phyloP scores from a whole-genome alignment of 2,888 invertebrate genomes.

The Cheilosia vulpina region DNA sequence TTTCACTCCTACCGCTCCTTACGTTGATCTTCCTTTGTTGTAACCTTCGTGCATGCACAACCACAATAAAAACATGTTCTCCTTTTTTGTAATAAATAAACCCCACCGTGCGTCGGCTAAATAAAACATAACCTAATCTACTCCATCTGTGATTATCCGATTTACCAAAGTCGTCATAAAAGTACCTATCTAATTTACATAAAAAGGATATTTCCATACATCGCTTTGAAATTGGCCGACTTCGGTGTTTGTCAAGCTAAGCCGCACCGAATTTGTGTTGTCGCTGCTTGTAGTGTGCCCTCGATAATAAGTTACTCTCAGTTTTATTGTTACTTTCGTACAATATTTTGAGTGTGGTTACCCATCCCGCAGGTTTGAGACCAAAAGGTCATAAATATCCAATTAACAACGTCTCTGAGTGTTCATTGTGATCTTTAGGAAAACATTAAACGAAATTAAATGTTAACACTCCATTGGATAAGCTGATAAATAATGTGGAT shows the following conservation, averaged over 20 bases:
- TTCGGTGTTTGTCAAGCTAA: conserved; percentile 45
- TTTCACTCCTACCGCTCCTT: no score
- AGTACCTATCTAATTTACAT: conserved; percentile 46
- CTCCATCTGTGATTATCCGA: conserved; percentile 43
- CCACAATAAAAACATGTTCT: neutral
- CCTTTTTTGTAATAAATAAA: neutral
- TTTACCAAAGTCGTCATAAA: conserved; percentile 47
- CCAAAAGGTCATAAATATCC: conserved; percentile 57
- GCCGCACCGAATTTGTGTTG: conserved; percentile 4
- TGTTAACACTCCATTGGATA: conserved; percentile 69
- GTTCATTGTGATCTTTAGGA: conserved; percentile 52
- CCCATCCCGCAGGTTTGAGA: conserved; percentile 3
- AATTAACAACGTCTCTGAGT: conserved; percentile 63
- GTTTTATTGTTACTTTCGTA: conserved; percentile 12
- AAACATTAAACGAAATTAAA: conserved; percentile 54
- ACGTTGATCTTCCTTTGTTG: no score
- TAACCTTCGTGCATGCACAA: neutral
- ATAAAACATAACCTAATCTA: conserved; percentile 38
- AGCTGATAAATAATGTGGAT: conserved; percentile 47
- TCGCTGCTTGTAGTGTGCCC: neutral
- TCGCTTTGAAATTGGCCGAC: conserved; percentile 55
- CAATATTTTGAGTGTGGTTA: conserved; percentile 34
- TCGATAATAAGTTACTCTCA: conserved; percentile 9
- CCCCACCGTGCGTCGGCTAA: neutral
- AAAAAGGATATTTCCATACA: conserved; percentile 31